These are phyloP conservation scores for Odontomachus brunneus DNA, from an alignment of 1,140 invertebrate species.

Conservation along the genomic window DNA sequence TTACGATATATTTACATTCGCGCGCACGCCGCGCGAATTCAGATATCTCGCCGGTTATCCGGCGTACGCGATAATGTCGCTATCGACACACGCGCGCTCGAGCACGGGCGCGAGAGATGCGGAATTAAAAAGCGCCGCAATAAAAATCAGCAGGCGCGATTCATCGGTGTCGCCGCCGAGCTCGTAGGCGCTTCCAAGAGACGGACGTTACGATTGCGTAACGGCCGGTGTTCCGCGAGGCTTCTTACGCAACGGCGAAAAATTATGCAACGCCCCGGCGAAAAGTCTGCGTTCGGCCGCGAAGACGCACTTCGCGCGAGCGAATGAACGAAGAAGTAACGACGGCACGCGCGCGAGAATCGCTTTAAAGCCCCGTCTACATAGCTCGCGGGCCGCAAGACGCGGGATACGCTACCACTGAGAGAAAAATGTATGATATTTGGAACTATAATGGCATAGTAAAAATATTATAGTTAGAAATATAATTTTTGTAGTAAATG, in stretches of 20 bases:
- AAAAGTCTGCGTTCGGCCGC: constrained; percentile 65
- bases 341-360: background rate
- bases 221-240: constrained; percentile 28
- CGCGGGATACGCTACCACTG: too few relatives aligned
- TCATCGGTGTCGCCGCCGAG: background rate
- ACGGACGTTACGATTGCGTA: constrained; percentile 50
- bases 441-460: too few relatives aligned
- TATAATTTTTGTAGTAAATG: too few relatives aligned
- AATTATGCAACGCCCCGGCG: constrained; percentile 64
- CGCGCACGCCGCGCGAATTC: constrained; percentile 13
- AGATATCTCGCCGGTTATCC: constrained; percentile 6
- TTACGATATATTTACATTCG: constrained; percentile 51
- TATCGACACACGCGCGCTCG: constrained; percentile 23
- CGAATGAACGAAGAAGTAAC: constrained; percentile 16
- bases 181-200: constrained; percentile 25
- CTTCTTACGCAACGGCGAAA: constrained; percentile 55
- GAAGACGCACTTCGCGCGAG: constrained; percentile 51
- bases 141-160: constrained; percentile 34
- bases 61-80: constrained; percentile 29
- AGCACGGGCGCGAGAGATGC: background rate
- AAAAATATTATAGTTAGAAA: too few relatives aligned
- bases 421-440: too few relatives aligned
- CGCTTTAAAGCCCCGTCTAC: too few relatives aligned
- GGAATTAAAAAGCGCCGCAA: constrained; percentile 38
- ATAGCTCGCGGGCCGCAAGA: too few relatives aligned